Base-by-base conservation (phyloP, 1,140 invertebrate species). In the Cyclina sinensis region DNA sequence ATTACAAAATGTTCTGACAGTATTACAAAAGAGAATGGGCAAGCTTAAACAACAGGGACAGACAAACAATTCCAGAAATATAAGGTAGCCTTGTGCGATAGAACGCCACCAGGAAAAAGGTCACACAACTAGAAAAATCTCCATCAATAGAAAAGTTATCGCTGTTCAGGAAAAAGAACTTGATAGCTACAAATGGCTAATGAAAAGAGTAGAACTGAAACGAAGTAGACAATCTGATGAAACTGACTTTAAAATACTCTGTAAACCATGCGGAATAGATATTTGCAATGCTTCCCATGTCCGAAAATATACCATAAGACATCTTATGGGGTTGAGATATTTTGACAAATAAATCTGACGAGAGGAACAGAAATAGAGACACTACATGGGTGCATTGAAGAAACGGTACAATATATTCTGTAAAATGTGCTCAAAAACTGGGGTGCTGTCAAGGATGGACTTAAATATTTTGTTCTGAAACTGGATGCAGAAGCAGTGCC, bases 321-420 rank as follows among this genome's bases (percentile, higher is more conserved):
- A 78, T 78, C 5, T 86, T 37, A 54, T 86, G 9, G 39, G 54
- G 9, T 73, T 78, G 35, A 32, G 18, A 43, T 21, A 21, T 24
- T 78, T 86, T 62, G 35, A 12, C 37, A 27, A 27, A 18, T 21
- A 48, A 76, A 46, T 78, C 16, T 27, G 21, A 7, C 37, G n/a
- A 39, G 46, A 57, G 18, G 24, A 18, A 39, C 84, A 86, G 54
- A 76, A 11, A n/a, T 18, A 30, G 30, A 73, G 39, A 14, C 11
- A 43, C 43, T 59, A 62, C 5, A 57, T 37, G 30, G 57, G 30
- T 18, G 84, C 70, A 24, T 57, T 86, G 18, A 11, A 37, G 48
- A 78, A 62, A 39, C 62, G 39, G 18, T 76, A 76, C 39, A 86
- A 86, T 48, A 86, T 86, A 54, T 46, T 27, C 46, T 86, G 84